Evolutionary conservation across 2,797 vertebrate species (phyloP), one percentile per base, ranked within the genome.

Genomic region (Myotis pilosus): DNA sequence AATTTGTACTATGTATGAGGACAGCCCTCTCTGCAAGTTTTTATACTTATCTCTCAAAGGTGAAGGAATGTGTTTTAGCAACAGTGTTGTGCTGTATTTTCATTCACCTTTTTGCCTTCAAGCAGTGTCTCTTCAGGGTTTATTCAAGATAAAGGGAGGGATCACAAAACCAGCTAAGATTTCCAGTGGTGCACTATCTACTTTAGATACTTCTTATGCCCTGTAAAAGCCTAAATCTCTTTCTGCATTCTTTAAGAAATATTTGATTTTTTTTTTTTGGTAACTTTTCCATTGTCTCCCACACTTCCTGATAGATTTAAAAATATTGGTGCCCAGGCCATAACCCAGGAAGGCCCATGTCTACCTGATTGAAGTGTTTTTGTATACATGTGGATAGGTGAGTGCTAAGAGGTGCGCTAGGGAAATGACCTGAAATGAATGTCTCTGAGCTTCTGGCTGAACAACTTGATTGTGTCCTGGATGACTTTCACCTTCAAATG

Each of bases 11-110:
- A 57, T 76, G 11, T 95, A 8, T 9, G 83, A 95, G 91, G 84
- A 57, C n/a, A 36, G 17, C 78, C 91, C 96, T 97, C 96, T 97
- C 96, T 91, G 95, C 69, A 76, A 68, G 53, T 94, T 84, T 47
- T 96, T 80, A 89, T 92, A 95, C 92, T 97, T 96, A 88, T 95
- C 1, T 33, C 47, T 68, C 55, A 80, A 28, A 89, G 88, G 94
- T 0, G 6, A 87, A 97, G 96, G 97, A 96, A 95, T 96, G 87
- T 86, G 49, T 96, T 87, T 97, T 91, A 94, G 89, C 95, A 89
- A 2, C 75, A 96, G 90, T 86, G 88, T 82, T 79, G 62, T 55
- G n/a, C 81, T 57, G 72, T 71, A 38, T 12, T 23, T 89, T 72
- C 90, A 5, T 72, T 84, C 62, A 64, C 92, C 82, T 92, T 93